Conservation (phyloP, 2,113 vertebrate genomes). For the Myotis brandtii region DNA sequence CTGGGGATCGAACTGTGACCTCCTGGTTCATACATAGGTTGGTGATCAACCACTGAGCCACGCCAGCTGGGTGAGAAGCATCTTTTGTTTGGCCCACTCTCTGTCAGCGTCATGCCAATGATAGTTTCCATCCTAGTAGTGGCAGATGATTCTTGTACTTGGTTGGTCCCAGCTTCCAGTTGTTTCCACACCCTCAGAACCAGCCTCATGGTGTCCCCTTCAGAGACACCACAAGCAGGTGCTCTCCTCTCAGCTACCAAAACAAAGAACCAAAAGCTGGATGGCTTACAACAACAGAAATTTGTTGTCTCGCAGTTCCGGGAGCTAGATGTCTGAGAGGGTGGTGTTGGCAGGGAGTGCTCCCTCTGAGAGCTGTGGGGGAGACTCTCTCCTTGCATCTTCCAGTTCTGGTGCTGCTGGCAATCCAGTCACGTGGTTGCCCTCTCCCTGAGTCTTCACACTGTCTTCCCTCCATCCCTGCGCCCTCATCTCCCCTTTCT, state of each 20-base stretch:
- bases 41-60: too few relatives aligned
- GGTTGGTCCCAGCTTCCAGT: neutral
- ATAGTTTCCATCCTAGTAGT: neutral
- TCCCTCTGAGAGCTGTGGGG: neutral
- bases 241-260: neutral
- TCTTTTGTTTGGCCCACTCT: too few relatives aligned
- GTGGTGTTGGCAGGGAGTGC: too few relatives aligned
- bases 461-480: neutral
- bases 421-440: neutral
- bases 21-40: too few relatives aligned
- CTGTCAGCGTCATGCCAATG: neutral
- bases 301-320: neutral
- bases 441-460: neutral
- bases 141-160: neutral
- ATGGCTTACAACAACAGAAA: neutral
- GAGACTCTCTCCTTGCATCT: neutral
- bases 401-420: neutral
- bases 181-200: neutral
- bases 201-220: neutral
- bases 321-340: neutral
- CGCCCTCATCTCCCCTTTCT: neutral
- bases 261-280: neutral
- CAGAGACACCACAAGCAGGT: neutral
- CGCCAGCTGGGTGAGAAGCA: too few relatives aligned
- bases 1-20: too few relatives aligned